Evolutionary conservation across 2,113 vertebrate genomes (phyloP), one percentile per base, ranked within the genome.

Genomic region (Neolamprologus longior): DNA sequence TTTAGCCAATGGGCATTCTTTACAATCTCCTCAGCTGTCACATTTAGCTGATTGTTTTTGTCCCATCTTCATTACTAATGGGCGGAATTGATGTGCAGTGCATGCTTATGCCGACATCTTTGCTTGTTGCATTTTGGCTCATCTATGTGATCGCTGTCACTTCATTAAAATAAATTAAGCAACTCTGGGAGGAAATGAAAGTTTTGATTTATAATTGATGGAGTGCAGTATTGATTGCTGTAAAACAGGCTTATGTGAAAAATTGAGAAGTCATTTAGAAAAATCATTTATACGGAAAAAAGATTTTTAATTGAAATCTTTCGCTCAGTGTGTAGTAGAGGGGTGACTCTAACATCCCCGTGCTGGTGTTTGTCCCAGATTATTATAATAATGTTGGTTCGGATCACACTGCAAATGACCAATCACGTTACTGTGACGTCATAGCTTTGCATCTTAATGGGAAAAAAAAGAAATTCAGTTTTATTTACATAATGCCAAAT

Each of bases 11-110:
- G 86, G 85, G 37, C 80, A 85, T 57, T 73, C 82, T 73, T 84
- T 28, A 83, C 58, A 81, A 86, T 81, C 79, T 45, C 73, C 80
- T 85, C 71, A 24, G 82, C 80, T 90, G 92, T 93, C 91, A 91
- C 33, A 28, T 83, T 45, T 86, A 82, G 91, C 79, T 73, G 85
- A 94, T 90, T 26, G 85, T 87, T 73, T 85, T 88, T 57, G 68
- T 91, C 71, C 71, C 63, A 28, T 87, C 85, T 35, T 86, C 86
- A 24, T 80, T 86, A 88, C 88, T 83, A 86, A 93, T 76, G 55
- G 19, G 73, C 71, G 40, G 53, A 87, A 50, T 17, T 50, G 68
- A 81, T 24, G 58, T 35, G 33, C 14, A 87, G 55, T 61, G 15
- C 8, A 42, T 11, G 42, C 61, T 57, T 15, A 24, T 33, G 5